Conservation (phyloP, 2,888 invertebrate species). For the Sussaba pulchella region DNA sequence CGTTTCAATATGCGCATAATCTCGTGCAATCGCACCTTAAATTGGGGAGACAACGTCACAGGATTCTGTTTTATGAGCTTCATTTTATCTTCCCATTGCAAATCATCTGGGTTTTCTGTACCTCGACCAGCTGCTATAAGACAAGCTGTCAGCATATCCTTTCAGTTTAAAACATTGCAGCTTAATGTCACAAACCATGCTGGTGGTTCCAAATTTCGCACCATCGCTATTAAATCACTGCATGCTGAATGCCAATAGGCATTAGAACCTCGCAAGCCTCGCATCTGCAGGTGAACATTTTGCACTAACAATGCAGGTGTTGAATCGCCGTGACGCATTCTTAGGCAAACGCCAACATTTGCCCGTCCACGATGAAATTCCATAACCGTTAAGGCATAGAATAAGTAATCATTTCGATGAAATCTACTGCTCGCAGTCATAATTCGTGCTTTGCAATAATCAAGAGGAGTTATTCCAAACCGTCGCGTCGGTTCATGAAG, state of each 20-base stretch:
- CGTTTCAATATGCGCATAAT: conserved; percentile 68
- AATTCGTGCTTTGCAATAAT: conserved; percentile 70
- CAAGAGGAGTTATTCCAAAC: conserved; percentile 73
- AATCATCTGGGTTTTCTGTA: conserved; percentile 37
- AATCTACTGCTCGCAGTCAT: conserved; percentile 68
- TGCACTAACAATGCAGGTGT: conserved; percentile 67
- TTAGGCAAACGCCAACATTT: conserved; percentile 68
- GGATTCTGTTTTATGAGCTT: conserved; percentile 56
- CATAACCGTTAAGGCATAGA: conserved; percentile 75
- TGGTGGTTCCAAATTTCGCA: too few species aligned
- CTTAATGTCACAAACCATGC: too few species aligned
- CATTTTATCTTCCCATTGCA: conserved; percentile 38
- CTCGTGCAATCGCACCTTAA: conserved; percentile 72
- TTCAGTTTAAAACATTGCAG: conserved; percentile 76
- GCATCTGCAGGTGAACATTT: conserved; percentile 75
- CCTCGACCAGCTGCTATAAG: conserved; percentile 74
- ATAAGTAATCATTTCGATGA: conserved; percentile 72
- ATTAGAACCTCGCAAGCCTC: conserved; percentile 77
- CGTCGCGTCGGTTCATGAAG: too few species aligned
- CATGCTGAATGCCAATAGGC: too few species aligned
- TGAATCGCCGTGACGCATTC: conserved; percentile 53
- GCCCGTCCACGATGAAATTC: conserved; percentile 66
- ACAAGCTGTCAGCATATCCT: conserved; percentile 77
- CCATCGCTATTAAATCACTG: too few species aligned
- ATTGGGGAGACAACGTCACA: conserved; percentile 67